Evolutionary conservation across 2,888 invertebrate species (phyloP).

Genomic region (Hirtodrosophila cameraria): DNA sequence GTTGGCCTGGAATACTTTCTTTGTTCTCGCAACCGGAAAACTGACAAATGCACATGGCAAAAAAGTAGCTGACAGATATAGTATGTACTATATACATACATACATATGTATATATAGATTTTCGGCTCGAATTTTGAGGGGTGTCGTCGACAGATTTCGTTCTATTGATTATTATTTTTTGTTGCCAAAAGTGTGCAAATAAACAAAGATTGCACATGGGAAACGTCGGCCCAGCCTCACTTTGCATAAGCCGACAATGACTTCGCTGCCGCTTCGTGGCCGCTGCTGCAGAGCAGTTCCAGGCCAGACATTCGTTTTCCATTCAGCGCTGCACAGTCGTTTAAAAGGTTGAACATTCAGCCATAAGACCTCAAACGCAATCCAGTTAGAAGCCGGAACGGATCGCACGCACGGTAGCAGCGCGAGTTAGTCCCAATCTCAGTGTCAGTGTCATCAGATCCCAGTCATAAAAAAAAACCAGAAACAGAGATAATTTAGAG

Average conservation of each 20-base stretch:
- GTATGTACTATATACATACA: not conserved
- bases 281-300: slow-evolving; percentile 36
- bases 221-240: slow-evolving; percentile 40
- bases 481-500: slow-evolving; percentile 2
- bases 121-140: slow-evolving; percentile 15
- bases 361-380: slow-evolving; percentile 71
- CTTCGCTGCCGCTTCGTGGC: slow-evolving; percentile 14
- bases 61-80: slow-evolving; percentile 25
- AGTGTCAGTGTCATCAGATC: slow-evolving; percentile 23
- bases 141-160: slow-evolving; percentile 12
- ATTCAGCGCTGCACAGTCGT: slow-evolving; percentile 73
- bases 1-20: slow-evolving; percentile 66
- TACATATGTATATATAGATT: not conserved
- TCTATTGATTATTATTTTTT: slow-evolving; percentile 34
- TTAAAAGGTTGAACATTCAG: slow-evolving; percentile 73
- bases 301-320: slow-evolving; percentile 59
- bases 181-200: slow-evolving; percentile 43
- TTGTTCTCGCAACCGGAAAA: slow-evolving; percentile 66
- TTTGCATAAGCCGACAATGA: slow-evolving; percentile 39
- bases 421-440: slow-evolving; percentile 26
- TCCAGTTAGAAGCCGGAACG: slow-evolving; percentile 72
- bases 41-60: slow-evolving; percentile 40
- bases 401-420: slow-evolving; percentile 53
- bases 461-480: slow-evolving; percentile 5
- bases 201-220: slow-evolving; percentile 51